Evolutionary conservation across 2,888 invertebrate genomes (phyloP).

Genomic region (Cosmopolites sordidus): DNA sequence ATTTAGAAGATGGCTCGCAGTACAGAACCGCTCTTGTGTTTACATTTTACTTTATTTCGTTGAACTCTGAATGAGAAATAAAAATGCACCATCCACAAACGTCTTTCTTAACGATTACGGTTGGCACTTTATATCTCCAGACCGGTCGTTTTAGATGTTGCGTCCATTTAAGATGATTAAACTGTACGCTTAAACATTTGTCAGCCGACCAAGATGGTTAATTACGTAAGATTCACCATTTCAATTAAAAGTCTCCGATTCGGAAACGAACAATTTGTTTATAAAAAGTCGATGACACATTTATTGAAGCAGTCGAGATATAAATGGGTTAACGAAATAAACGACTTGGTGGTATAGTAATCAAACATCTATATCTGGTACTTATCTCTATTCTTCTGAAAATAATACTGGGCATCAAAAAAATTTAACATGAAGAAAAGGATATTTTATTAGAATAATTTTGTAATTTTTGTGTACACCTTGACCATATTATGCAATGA

Average conservation of each 20-base stretch:
- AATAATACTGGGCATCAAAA: no score
- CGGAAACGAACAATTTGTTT: background rate
- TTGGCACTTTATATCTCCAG: background rate
- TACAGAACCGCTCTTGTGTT: background rate
- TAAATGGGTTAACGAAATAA: conserved; percentile 8
- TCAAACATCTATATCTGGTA: background rate
- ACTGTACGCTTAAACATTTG: conserved; percentile 2
- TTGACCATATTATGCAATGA: no score
- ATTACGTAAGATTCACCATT: conserved; percentile 9
- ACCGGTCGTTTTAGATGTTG: background rate
- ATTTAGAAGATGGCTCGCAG: background rate
- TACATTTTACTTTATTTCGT: background rate
- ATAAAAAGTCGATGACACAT: conserved; percentile 7
- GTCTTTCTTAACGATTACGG: background rate
- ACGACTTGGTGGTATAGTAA: background rate
- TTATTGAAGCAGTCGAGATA: conserved; percentile 5
- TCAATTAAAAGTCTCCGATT: conserved; percentile 5
- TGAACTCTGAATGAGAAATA: background rate
- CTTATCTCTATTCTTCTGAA: no score
- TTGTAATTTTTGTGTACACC: no score
- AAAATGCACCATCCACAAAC: background rate
- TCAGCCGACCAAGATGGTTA: conserved; percentile 1
- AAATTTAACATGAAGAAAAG: no score
- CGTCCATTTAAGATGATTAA: conserved; percentile 11
- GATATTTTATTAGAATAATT: no score